Conservation (phyloP, 2,797 vertebrate species). For the Pantherophis vulpinus region DNA sequence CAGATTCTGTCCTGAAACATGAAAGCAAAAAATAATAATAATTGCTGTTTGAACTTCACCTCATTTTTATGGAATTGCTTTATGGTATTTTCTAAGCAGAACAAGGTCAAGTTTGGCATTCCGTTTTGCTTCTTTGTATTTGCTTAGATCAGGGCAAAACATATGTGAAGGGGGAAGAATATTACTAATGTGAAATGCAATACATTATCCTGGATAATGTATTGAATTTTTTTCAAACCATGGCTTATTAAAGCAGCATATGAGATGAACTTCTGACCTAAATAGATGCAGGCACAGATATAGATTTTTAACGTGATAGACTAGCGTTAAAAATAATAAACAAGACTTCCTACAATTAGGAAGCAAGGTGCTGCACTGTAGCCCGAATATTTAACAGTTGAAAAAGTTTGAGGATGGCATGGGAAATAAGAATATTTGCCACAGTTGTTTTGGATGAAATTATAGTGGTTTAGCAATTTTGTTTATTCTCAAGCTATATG, state of each 20-base stretch:
- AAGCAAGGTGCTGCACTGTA: neutral
- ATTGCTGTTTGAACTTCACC: neutral
- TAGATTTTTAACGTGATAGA: too few relatives aligned
- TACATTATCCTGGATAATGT: neutral
- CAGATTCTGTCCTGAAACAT: neutral
- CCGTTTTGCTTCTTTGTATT: neutral
- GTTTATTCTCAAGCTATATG: neutral
- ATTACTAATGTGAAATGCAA: neutral
- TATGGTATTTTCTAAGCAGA: neutral
- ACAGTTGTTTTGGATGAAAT: neutral
- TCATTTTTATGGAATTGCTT: neutral
- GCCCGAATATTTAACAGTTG: neutral
- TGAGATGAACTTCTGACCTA: too few relatives aligned
- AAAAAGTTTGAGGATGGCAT: neutral
- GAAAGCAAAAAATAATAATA: neutral
- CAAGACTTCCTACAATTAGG: neutral
- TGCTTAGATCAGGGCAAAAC: neutral
- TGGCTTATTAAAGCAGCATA: neutral
- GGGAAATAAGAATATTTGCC: neutral
- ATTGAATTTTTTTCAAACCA: neutral
- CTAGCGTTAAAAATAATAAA: too few relatives aligned
- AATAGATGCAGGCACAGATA: too few relatives aligned
- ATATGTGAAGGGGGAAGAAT: neutral
- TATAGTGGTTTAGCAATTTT: neutral
- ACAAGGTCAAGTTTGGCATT: neutral